Conservation (phyloP, 2,797 vertebrate genomes). For the Myiothlypis chrysogaster region DNA sequence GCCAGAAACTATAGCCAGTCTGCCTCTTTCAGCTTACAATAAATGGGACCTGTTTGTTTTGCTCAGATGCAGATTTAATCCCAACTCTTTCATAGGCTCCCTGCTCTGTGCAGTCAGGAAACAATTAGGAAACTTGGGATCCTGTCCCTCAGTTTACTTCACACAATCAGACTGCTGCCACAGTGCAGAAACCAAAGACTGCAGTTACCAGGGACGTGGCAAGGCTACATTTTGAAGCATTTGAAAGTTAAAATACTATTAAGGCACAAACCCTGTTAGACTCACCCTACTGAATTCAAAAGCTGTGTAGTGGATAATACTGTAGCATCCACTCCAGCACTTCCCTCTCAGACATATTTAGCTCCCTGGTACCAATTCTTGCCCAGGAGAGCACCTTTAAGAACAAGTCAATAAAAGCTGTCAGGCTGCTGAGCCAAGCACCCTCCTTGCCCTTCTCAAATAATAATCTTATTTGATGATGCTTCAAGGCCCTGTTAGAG, state of each 20-base stretch:
- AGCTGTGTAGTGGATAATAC: background rate
- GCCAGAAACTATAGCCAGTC: constrained; percentile 25
- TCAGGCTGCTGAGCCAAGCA: background rate
- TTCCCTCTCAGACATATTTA: background rate
- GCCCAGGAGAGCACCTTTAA: background rate
- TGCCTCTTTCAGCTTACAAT: constrained; percentile 36
- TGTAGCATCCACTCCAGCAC: accelerated
- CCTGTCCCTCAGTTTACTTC: background rate
- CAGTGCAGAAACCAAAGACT: background rate
- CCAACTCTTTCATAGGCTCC: background rate
- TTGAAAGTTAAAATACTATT: background rate
- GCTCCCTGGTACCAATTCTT: background rate
- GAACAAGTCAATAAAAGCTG: background rate
- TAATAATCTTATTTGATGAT: constrained; percentile 21
- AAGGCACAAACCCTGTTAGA: background rate
- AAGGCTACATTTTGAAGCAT: background rate
- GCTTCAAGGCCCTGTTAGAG: background rate
- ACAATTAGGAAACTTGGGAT: constrained; percentile 28
- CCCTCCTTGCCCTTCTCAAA: background rate
- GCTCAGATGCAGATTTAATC: constrained; percentile 46
- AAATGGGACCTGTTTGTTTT: constrained; percentile 25
- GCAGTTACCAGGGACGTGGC: background rate
- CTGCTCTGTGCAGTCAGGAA: background rate
- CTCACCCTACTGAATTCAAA: background rate
- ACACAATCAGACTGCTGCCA: background rate